Evolutionary conservation across 2,113 vertebrate genomes (phyloP).

Genomic region (Toxotes jaculatrix): DNA sequence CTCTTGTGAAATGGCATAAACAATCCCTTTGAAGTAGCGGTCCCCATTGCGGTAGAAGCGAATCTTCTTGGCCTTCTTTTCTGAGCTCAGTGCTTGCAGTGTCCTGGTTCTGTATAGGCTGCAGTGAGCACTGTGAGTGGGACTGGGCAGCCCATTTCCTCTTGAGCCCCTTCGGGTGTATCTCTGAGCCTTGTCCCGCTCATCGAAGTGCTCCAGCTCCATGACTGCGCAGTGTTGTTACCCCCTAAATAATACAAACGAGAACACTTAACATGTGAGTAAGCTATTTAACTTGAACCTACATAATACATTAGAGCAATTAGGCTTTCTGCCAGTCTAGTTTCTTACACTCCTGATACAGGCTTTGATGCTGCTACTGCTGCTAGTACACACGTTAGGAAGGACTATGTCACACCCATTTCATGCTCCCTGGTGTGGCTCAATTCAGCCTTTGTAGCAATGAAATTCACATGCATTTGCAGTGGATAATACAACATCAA

Average conservation of each 20-base stretch:
- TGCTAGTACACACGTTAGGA: constrained; percentile 45
- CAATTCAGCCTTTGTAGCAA: constrained; percentile 11
- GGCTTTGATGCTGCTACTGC: constrained; percentile 44
- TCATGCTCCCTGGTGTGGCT: constrained; percentile 34
- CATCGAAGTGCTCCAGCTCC: constrained; percentile 99
- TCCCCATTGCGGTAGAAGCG: constrained; percentile 98
- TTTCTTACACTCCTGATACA: constrained; percentile 8
- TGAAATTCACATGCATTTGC: constrained; percentile 5
- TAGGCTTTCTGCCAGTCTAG: neutral
- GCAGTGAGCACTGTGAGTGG: constrained; percentile 99
- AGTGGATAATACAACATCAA: neutral
- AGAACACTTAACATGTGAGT: neutral
- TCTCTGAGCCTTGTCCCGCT: constrained; percentile 95
- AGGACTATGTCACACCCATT: constrained; percentile 78
- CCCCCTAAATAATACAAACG: constrained; percentile 41
- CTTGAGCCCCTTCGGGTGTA: constrained; percentile 90
- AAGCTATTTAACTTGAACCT: neutral
- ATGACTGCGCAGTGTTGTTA: constrained; percentile 86
- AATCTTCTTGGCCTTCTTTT: constrained; percentile 99
- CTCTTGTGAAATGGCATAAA: constrained; percentile 96
- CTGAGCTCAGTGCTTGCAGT: constrained; percentile 93
- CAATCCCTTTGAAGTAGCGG: constrained; percentile 98
- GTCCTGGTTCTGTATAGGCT: constrained; percentile 97
- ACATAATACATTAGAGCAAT: constrained; percentile 5
- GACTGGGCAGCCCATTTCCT: constrained; percentile 95